Evolutionary conservation across 2,888 invertebrate genomes (phyloP), one percentile per base, ranked within the genome.

Genomic region (Geophilus truncorum): DNA sequence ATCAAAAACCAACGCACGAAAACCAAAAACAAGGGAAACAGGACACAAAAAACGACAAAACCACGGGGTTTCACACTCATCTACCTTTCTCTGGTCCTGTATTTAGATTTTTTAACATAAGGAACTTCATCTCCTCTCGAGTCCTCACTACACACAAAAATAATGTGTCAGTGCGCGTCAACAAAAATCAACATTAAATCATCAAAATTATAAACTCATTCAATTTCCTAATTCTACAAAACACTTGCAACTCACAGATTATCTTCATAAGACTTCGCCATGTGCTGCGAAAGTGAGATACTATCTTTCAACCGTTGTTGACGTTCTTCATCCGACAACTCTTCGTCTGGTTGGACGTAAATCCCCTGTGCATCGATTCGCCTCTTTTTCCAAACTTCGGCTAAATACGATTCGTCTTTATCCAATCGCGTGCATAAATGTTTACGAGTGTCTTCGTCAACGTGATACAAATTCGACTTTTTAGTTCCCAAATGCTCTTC

Each of bases 241-340:
- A 76, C 7, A 76, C 1, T 1, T 9, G 25, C 30, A 81, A 92
- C 94, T 93, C 90, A 95, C 95, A 95, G 89, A 86, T 88, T 93
- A 84, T 93, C 92, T 87, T 95, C 92, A 86, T 95, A 95, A 87
- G 91, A 92, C 84, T 93, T 92, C 0, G 95, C 95, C 94, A 95
- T 94, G 86, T 94, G 94, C 87, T 92, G 82, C n/a, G 82, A 83
- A 77, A 83, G 80, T 40, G 83, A 82, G 5, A 82, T 57, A 45
- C 82, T 81, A 32, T 83, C 82, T 45, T 82, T 80, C 1, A 81
- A 32, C 12, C 75, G 77, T 78, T 80, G 82, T 78, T 83, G 81
- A 2, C 82, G 81, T 21, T 80, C 80, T 32, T 80, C 80, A 9
- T 80, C 80, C 18, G 80, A 32, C 12, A 80, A 36, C 1, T 75